Evolutionary conservation across 2,113 vertebrate species (phyloP), one percentile per base, ranked within the genome.

Genomic region (Chaetodon auriga): DNA sequence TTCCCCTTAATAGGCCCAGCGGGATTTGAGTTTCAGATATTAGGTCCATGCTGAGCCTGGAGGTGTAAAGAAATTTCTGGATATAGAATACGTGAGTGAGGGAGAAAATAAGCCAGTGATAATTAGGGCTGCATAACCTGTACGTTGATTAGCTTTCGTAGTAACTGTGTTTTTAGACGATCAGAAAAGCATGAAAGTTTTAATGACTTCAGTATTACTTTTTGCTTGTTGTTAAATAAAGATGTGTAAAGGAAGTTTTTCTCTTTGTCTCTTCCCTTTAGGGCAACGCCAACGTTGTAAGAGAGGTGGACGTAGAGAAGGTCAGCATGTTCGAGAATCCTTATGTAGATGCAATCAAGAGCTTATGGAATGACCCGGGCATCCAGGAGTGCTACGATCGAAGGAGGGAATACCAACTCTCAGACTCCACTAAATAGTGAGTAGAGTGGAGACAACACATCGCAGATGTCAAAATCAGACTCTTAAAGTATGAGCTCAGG

Each of bases 351-450:
- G 97, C 97, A 90, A 98, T 99, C 95, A 97, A 96, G 94, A 96
- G 95, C 90, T 95, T 99, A 91, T 99, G 98, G 98, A 97, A 96
- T 62, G 98, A 99, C 82, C 96, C 97, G 45, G 98, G 98, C 75
- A 97, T 97, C 92, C 97, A 99, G 92, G 96, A 97, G 79, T 97
- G 96, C 87, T 98, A 99, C 0, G 97, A 99, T 9, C 96, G 97
- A 85, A 95, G 97, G 94, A 96, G 97, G 89, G 98, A 99, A 78
- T 99, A 99, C 94, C 97, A 99, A 12, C 95, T 99, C 66, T 98
- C 97, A 5, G 98, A 99, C 92, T 99, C 98, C 65, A 97, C 98
- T 81, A 97, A 98, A 96, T 98, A 99, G 98, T 99, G 94, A 97
- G 97, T 96, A 92, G 13, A 83, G 5, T 5, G 13, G 5, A 54